Evolutionary conservation across 1,140 invertebrate species (phyloP).

Genomic region (Dinoponera quadriceps): DNA sequence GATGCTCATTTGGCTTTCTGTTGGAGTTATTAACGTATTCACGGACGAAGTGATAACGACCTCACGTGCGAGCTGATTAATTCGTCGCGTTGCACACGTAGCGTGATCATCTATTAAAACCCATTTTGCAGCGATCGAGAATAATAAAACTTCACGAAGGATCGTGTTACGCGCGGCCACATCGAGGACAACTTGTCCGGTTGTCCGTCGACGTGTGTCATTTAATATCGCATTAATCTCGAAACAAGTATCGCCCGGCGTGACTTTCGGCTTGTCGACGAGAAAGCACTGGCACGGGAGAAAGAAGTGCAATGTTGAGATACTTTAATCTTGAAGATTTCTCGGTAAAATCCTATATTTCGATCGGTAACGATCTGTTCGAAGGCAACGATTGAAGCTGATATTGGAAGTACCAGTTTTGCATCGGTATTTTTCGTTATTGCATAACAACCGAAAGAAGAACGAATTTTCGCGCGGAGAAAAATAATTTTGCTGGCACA

Average conservation of each 20-base stretch:
- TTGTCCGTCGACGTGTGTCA: not conserved
- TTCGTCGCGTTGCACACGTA: not conserved
- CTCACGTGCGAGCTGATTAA: not conserved
- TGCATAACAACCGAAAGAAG: too few relatives aligned
- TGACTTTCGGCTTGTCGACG: not conserved
- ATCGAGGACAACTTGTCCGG: conserved; percentile 23
- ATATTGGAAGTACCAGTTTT: too few relatives aligned
- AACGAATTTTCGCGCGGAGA: too few relatives aligned
- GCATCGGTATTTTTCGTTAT: too few relatives aligned
- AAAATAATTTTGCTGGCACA: too few relatives aligned
- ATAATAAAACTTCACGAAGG: conserved; percentile 1
- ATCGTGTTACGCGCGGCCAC: conserved; percentile 6
- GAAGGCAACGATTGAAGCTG: not conserved
- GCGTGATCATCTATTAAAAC: not conserved
- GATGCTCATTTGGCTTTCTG: not conserved
- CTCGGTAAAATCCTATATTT: too few relatives aligned
- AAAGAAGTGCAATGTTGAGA: not conserved
- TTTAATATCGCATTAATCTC: not conserved
- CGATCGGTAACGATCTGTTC: too few relatives aligned
- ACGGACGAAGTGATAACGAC: too few relatives aligned
- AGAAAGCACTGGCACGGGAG: too few relatives aligned
- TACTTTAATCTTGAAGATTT: too few relatives aligned
- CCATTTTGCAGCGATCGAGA: not conserved
- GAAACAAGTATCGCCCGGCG: not conserved
- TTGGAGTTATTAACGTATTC: not conserved